Percentiles rank a stretch among this genome's conserved stretches.
These are phyloP conservation scores for Alectoris magna DNA, from an alignment of 2,797 vertebrate species.

Conservation along the genomic window DNA sequence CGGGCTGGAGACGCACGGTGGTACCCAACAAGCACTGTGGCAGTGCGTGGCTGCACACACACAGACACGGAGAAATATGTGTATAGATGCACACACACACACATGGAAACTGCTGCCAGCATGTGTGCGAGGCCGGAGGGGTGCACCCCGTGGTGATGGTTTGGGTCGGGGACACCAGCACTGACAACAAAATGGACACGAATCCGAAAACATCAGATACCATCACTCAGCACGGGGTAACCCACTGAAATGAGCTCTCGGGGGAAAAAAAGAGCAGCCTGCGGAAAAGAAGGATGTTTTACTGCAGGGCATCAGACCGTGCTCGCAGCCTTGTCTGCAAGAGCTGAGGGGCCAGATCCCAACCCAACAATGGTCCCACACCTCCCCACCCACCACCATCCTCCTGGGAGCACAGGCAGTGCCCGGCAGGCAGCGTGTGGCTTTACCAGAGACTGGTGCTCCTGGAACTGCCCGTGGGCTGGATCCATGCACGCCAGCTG, in stretches of 20 bases:
- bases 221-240: slow-evolving; percentile 48
- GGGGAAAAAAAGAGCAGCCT: slow-evolving; percentile 58
- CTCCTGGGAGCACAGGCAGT: not conserved
- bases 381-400: slow-evolving; percentile 3
- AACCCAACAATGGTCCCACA: not conserved
- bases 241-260: slow-evolving; percentile 58
- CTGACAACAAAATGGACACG: slow-evolving; percentile 78
- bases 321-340: not conserved
- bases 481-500: slow-evolving; percentile 88
- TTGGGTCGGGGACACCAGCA: slow-evolving; percentile 65
- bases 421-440: not conserved
- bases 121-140: slow-evolving; percentile 21
- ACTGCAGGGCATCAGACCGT: not conserved
- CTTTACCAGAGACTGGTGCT: slow-evolving; percentile 90
- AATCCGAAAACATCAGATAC: slow-evolving; percentile 65
- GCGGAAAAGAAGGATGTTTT: slow-evolving; percentile 65
- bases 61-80: slow-evolving; percentile 18
- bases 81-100: slow-evolving; percentile 28
- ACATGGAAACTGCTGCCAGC: slow-evolving; percentile 53
- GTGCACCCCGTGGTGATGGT: slow-evolving; percentile 42
- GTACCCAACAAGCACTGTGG: slow-evolving; percentile 2
- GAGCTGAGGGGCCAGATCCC: not conserved
- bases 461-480: slow-evolving; percentile 82
- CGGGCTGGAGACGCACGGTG: slow-evolving; percentile 49
- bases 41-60: slow-evolving; percentile 49